A percentile compares a stretch with the other conserved stretches of the same genome.
These are phyloP conservation scores for Pyrrhia umbra DNA, from an alignment of 2,888 invertebrate genomes.

Conservation along the genomic window DNA sequence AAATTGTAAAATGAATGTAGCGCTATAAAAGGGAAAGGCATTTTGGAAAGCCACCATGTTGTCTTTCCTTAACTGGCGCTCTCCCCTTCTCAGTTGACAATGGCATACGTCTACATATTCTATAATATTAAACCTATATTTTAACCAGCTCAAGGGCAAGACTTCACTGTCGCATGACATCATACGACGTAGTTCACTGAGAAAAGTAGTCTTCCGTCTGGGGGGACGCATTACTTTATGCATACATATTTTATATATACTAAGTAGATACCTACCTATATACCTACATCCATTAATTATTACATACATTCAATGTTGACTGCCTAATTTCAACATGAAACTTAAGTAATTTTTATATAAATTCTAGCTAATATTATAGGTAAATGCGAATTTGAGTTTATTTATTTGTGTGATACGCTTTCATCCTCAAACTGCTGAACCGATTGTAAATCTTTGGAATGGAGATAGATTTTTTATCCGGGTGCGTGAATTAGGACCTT, in stretches of 20 bases:
- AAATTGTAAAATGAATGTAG: constrained; percentile 17
- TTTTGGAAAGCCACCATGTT: constrained; percentile 36
- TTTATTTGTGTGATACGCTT: no score
- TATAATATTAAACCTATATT: constrained; percentile 27
- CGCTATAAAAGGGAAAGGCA: constrained; percentile 42
- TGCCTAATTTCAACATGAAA: constrained; percentile 11
- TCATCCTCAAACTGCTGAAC: no score
- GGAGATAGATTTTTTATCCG: no score
- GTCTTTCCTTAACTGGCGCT: constrained; percentile 18
- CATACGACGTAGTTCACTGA: constrained; percentile 8
- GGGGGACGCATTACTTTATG: not conserved
- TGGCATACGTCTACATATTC: constrained; percentile 6
- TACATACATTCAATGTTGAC: not conserved
- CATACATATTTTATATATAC: no score
- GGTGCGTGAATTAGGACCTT: no score
- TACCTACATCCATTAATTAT: no score
- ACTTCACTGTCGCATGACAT: constrained; percentile 16
- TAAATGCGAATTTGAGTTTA: no score
- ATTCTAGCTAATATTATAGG: no score
- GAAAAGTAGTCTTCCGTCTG: constrained; percentile 8
- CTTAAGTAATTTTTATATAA: constrained; percentile 15
- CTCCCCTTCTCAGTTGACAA: constrained; percentile 6
- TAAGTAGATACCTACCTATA: no score
- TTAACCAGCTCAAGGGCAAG: constrained; percentile 32
- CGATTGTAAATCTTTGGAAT: no score